A percentile compares a stretch with the other conserved stretches of the same genome.
Evolutionary conservation across 2,113 vertebrate species (phyloP).

Genomic region (Salvelinus namaycush): DNA sequence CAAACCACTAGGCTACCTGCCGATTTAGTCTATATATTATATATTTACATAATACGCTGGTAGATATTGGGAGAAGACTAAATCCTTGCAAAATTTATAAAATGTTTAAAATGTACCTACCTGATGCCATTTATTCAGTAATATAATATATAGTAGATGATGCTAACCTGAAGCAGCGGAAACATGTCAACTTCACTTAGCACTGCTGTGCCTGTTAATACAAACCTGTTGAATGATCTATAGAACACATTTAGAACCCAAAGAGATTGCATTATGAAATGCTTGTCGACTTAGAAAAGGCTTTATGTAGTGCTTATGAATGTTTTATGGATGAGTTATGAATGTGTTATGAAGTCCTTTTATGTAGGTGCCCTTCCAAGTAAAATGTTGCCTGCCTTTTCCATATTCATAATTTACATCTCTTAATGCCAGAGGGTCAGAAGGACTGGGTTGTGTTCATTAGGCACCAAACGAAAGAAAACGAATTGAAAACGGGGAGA

Average conservation of each 20-base stretch:
- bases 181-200: slow-evolving; percentile 11
- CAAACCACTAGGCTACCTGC: too few relatives aligned
- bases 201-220: slow-evolving; percentile 4
- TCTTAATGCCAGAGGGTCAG: slow-evolving; percentile 23
- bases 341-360: too few relatives aligned
- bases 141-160: slow-evolving; percentile 51
- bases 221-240: slow-evolving; percentile 27
- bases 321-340: too few relatives aligned
- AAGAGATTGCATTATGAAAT: neutral
- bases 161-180: slow-evolving; percentile 26
- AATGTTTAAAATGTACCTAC: slow-evolving; percentile 35
- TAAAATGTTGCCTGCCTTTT: neutral
- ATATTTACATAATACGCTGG: slow-evolving; percentile 61
- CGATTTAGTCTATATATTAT: slow-evolving; percentile 25
- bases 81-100: slow-evolving; percentile 32
- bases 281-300: too few relatives aligned
- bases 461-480: too few relatives aligned
- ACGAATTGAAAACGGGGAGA: too few relatives aligned
- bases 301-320: too few relatives aligned
- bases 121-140: slow-evolving; percentile 50
- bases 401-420: neutral
- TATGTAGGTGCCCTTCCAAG: too few relatives aligned
- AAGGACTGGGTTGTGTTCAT: too few relatives aligned
- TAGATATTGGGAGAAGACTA: slow-evolving; percentile 43
- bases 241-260: neutral